These are phyloP conservation scores for Epinephelus cyanopodus DNA, from an alignment of 2,113 vertebrate species.

Conservation along the genomic window DNA sequence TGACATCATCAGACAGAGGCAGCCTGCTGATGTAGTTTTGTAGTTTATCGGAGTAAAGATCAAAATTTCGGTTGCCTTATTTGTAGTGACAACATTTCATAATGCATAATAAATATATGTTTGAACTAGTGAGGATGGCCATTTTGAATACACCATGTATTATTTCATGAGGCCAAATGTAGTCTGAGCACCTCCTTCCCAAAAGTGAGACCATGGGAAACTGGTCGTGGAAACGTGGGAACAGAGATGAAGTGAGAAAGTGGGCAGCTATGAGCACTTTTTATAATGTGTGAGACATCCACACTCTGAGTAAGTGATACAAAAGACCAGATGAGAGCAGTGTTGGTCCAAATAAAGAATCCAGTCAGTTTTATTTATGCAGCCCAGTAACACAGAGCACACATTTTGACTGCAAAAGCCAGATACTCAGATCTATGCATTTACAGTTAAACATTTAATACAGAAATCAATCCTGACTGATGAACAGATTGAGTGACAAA, in stretches of 20 bases:
- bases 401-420: too few relatives aligned
- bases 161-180: constrained; percentile 22
- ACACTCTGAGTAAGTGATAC: constrained; percentile 55
- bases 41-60: not conserved
- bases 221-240: constrained; percentile 67
- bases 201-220: constrained; percentile 74
- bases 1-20: not conserved
- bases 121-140: not conserved
- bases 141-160: too few relatives aligned
- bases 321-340: constrained; percentile 39
- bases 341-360: not conserved
- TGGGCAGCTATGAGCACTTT: constrained; percentile 40
- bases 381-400: not conserved
- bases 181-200: not conserved
- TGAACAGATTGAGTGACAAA: not conserved
- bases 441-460: not conserved
- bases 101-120: not conserved
- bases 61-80: not conserved
- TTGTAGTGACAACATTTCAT: not conserved
- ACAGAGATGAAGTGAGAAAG: constrained; percentile 75
- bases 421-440: not conserved
- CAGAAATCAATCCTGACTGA: too few relatives aligned
- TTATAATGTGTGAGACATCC: constrained; percentile 77
- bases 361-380: not conserved
- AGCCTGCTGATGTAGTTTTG: not conserved